phyloP scores from a whole-genome alignment of 1,140 invertebrate genomes.

The Danaus melanippus region DNA sequence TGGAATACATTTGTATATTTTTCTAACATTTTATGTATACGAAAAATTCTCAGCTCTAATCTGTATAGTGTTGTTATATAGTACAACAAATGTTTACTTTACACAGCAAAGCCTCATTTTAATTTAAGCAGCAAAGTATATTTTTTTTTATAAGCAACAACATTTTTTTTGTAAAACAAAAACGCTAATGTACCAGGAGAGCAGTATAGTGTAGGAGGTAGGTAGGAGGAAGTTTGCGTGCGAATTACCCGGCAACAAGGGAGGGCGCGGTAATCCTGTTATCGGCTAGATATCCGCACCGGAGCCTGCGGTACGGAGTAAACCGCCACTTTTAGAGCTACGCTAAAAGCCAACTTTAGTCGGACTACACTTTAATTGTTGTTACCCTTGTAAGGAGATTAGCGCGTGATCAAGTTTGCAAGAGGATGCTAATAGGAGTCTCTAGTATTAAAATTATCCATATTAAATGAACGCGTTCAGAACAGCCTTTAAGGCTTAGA shows the following conservation, averaged over 20 bases:
- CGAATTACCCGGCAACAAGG: slow-evolving; percentile 55
- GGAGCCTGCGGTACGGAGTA: slow-evolving; percentile 23
- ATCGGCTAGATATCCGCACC: slow-evolving; percentile 50
- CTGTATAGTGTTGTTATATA: no score
- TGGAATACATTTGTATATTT: no score
- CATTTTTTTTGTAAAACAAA: no score
- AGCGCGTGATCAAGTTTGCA: slow-evolving; percentile 22
- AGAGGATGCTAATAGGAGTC: slow-evolving; percentile 1
- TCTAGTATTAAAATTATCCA: slow-evolving; percentile 1
- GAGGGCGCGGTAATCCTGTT: slow-evolving; percentile 60
- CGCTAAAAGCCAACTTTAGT: slow-evolving; percentile 29
- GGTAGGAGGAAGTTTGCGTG: slow-evolving; percentile 50
- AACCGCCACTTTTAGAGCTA: slow-evolving; percentile 39
- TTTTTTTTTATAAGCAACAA: no score
- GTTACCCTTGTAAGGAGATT: slow-evolving; percentile 27
- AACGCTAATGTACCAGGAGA: slow-evolving; percentile 34
- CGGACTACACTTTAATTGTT: slow-evolving; percentile 27
- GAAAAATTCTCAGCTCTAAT: no score
- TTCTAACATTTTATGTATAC: no score
- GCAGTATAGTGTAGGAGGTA: slow-evolving; percentile 41
- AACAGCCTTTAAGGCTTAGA: no score
- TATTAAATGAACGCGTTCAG: no score
- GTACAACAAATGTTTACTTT: no score
- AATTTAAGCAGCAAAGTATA: no score
- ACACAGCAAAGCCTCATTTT: no score